phyloP scores from a whole-genome alignment of 2,113 vertebrate species.

The Hippocampus zosterae region DNA sequence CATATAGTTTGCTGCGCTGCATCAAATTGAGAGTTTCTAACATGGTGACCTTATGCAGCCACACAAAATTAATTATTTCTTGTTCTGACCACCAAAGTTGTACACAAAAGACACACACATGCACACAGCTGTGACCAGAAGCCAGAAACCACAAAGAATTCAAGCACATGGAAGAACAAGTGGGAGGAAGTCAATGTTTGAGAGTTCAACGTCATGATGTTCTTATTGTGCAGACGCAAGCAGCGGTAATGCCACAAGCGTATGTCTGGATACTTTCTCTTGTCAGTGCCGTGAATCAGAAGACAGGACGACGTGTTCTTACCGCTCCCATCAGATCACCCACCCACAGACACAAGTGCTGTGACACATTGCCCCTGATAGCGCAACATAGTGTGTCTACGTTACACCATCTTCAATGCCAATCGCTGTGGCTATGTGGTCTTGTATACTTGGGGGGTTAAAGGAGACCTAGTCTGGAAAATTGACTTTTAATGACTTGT shows the following conservation, averaged over 20 bases:
- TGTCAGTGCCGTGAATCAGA: constrained; percentile 46
- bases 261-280: constrained; percentile 49
- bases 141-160: constrained; percentile 11
- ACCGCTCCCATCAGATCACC: constrained; percentile 17
- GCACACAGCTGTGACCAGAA: background rate
- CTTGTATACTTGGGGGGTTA: background rate
- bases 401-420: background rate
- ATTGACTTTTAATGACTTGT: background rate
- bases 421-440: background rate
- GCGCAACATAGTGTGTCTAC: background rate
- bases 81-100: background rate
- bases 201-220: constrained; percentile 72
- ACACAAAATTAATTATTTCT: background rate
- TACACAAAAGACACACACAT: background rate
- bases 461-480: background rate
- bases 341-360: constrained; percentile 1
- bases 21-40: background rate
- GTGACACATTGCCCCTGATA: constrained; percentile 6
- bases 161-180: background rate
- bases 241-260: constrained; percentile 55
- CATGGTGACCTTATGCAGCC: background rate
- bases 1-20: background rate
- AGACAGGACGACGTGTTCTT: constrained; percentile 69
- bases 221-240: constrained; percentile 41
- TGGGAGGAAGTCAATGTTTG: constrained; percentile 48